Conservation (phyloP, 2,113 vertebrate species). For the Mustela lutreola region DNA sequence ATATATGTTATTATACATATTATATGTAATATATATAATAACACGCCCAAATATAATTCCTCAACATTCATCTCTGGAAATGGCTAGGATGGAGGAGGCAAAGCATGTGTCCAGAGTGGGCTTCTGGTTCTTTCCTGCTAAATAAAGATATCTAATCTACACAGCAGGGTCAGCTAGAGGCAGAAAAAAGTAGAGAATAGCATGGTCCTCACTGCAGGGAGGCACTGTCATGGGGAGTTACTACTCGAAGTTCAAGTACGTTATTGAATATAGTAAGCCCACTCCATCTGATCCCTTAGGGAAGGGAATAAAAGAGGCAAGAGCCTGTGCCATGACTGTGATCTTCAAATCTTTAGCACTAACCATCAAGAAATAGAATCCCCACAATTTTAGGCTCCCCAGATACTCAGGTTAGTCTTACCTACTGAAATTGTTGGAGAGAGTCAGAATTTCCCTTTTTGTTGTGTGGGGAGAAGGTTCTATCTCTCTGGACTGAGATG, state of each 20-base stretch:
- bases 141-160: background rate
- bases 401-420: background rate
- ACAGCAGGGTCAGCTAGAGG: background rate
- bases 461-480: background rate
- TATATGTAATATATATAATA: too few relatives aligned
- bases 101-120: background rate
- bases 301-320: background rate
- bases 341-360: background rate
- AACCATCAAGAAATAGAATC: background rate
- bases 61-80: background rate
- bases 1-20: background rate
- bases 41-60: background rate
- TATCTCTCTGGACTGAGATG: background rate
- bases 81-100: background rate
- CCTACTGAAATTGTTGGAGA: background rate
- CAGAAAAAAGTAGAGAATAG: background rate
- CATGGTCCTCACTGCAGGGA: background rate
- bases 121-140: background rate
- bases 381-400: background rate
- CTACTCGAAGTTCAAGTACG: background rate
- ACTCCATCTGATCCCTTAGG: background rate
- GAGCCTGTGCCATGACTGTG: background rate
- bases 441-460: background rate
- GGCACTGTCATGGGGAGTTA: background rate
- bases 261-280: background rate